Percentiles rank a stretch among this genome's conserved stretches.
phyloP scores from a whole-genome alignment of 2,113 vertebrate genomes.

The Cochlearius cochlearius region DNA sequence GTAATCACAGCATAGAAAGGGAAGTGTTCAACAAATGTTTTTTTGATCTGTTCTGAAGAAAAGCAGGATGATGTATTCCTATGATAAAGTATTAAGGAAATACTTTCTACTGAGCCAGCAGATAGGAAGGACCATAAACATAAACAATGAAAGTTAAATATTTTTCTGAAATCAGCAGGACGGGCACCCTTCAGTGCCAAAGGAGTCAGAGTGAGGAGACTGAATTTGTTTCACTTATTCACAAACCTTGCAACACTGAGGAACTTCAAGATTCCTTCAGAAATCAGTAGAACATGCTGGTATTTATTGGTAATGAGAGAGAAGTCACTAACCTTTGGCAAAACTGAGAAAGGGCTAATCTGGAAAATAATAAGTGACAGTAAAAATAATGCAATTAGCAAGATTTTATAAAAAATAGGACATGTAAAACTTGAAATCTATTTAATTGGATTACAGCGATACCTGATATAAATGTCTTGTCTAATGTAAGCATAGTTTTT shows the following conservation, averaged over 20 bases:
- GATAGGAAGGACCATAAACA: not conserved
- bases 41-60: not conserved
- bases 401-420: not conserved
- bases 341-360: not conserved
- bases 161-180: slow-evolving; percentile 2
- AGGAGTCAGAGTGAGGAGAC: not conserved
- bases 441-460: not conserved
- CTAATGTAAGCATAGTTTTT: not conserved
- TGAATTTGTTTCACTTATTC: not conserved
- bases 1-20: not conserved
- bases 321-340: not conserved
- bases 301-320: not conserved
- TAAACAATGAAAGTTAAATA: not conserved
- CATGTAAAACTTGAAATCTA: not conserved
- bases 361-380: not conserved
- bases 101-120: not conserved
- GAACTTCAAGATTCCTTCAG: not conserved
- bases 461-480: not conserved
- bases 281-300: not conserved
- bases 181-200: not conserved
- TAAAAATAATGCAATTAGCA: not conserved
- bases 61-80: slow-evolving; percentile 10
- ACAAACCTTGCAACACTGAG: not conserved
- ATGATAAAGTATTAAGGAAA: slow-evolving; percentile 34
- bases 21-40: slow-evolving; percentile 3